These are phyloP conservation scores for Thymelicus sylvestris DNA, from an alignment of 2,888 invertebrate species.

Conservation along the genomic window DNA sequence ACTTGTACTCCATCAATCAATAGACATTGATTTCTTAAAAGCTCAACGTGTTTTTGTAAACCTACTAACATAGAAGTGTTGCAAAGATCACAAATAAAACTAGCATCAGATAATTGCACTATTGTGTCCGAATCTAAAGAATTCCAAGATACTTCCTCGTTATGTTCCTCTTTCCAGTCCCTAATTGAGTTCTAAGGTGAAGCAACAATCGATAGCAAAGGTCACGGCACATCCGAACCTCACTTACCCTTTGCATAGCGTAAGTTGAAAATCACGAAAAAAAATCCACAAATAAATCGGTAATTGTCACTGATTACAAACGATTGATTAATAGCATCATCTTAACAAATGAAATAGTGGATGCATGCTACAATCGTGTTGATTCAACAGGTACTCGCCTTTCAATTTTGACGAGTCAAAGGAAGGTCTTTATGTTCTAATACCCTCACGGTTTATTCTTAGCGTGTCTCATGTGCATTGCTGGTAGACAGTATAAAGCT, in stretches of 20 bases:
- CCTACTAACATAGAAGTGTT: background rate
- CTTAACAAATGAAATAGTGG: conserved; percentile 28
- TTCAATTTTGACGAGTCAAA: conserved; percentile 35
- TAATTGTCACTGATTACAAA: conserved; percentile 36
- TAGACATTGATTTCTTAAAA: background rate
- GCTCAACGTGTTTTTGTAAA: conserved; percentile 4
- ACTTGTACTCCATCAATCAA: background rate
- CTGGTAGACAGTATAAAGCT: conserved; percentile 32
- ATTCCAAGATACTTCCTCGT: conserved; percentile 15
- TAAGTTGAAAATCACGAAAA: conserved; percentile 30
- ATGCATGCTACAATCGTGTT: conserved; percentile 24
- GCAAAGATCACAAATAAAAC: conserved; percentile 7
- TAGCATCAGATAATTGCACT: conserved; percentile 13
- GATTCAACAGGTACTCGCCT: conserved; percentile 29
- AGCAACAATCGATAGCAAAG: conserved; percentile 34
- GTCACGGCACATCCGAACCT: conserved; percentile 21
- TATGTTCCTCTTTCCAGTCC: conserved; percentile 16
- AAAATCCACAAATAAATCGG: conserved; percentile 30
- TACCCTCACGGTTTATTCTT: conserved; percentile 29
- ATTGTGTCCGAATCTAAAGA: conserved; percentile 24
- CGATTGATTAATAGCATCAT: conserved; percentile 34
- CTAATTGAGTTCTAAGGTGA: conserved; percentile 37
- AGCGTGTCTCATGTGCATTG: conserved; percentile 30
- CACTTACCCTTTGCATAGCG: conserved; percentile 28
- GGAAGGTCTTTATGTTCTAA: conserved; percentile 34